phyloP scores from a whole-genome alignment of 1,140 invertebrate species.

The Apis dorsata region DNA sequence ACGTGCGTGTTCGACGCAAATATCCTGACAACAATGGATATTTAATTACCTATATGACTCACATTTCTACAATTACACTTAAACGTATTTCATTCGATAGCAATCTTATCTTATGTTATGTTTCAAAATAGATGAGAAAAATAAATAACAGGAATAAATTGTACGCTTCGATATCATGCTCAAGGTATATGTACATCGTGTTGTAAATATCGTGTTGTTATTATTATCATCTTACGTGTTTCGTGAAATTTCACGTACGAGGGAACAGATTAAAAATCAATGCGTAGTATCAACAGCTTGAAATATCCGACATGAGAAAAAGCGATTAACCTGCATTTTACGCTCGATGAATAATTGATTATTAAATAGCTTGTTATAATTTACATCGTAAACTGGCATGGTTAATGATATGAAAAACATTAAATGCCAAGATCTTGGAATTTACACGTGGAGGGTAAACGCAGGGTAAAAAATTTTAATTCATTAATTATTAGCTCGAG shows the following conservation, averaged over 20 bases:
- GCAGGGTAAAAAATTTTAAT: too few species aligned
- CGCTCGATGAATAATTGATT: constrained; percentile 11
- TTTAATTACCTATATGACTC: neutral
- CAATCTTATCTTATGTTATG: too few species aligned
- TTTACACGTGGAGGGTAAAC: too few species aligned
- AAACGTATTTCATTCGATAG: neutral
- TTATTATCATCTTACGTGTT: neutral
- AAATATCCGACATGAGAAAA: neutral
- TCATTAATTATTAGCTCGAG: too few species aligned
- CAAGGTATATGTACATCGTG: neutral
- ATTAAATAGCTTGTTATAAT: neutral
- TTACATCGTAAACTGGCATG: neutral
- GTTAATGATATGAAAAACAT: neutral
- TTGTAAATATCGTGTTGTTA: neutral
- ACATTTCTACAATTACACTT: neutral
- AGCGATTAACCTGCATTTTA: constrained; percentile 13
- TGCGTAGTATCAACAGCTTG: neutral
- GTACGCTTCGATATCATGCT: neutral
- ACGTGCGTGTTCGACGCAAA: neutral
- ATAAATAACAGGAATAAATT: neutral
- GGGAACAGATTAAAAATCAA: constrained; percentile 9
- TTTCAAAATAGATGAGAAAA: too few species aligned
- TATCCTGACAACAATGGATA: neutral
- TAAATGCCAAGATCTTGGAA: neutral
- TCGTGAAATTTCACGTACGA: neutral